phyloP scores from a whole-genome alignment of 2,888 invertebrate genomes.

The Hypselothyrea guttata region DNA sequence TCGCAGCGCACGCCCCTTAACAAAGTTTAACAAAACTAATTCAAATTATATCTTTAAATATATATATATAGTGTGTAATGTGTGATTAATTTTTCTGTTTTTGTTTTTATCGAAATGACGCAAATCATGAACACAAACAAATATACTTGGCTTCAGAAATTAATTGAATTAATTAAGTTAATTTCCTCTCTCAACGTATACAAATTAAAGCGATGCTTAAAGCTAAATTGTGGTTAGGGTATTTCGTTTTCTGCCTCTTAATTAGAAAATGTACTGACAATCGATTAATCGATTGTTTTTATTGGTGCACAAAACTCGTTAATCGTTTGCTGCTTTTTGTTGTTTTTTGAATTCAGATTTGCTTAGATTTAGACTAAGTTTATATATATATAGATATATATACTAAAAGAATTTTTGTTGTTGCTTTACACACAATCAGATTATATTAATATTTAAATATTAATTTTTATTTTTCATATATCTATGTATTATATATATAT shows the following conservation, averaged over 20 bases:
- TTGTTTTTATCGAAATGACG: slow-evolving; percentile 22
- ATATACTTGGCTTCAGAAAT: slow-evolving; percentile 19
- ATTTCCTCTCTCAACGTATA: slow-evolving; percentile 30
- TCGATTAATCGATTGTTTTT: too few relatives aligned
- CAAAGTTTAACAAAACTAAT: slow-evolving; percentile 46
- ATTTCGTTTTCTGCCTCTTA: neutral
- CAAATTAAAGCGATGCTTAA: slow-evolving; percentile 57
- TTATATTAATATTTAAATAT: slow-evolving; percentile 53
- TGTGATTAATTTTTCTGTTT: slow-evolving; percentile 43
- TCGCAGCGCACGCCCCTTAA: slow-evolving; percentile 52
- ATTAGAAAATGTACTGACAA: too few relatives aligned
- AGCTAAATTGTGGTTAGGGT: slow-evolving; percentile 47
- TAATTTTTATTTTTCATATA: slow-evolving; percentile 27
- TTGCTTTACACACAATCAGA: slow-evolving; percentile 49
- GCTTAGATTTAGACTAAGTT: slow-evolving; percentile 38
- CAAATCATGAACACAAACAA: slow-evolving; percentile 59
- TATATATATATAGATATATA: slow-evolving; percentile 47
- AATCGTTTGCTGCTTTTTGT: neutral
- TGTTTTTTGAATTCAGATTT: slow-evolving; percentile 1
- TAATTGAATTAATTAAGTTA: slow-evolving; percentile 11
- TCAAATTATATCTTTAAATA: slow-evolving; percentile 22
- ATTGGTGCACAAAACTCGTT: neutral
- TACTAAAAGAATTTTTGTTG: slow-evolving; percentile 64
- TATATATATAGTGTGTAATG: slow-evolving; percentile 18
- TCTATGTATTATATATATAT: slow-evolving; percentile 36